These are phyloP conservation scores for Agelastica alni DNA, from an alignment of 2,888 invertebrate species.

Conservation along the genomic window DNA sequence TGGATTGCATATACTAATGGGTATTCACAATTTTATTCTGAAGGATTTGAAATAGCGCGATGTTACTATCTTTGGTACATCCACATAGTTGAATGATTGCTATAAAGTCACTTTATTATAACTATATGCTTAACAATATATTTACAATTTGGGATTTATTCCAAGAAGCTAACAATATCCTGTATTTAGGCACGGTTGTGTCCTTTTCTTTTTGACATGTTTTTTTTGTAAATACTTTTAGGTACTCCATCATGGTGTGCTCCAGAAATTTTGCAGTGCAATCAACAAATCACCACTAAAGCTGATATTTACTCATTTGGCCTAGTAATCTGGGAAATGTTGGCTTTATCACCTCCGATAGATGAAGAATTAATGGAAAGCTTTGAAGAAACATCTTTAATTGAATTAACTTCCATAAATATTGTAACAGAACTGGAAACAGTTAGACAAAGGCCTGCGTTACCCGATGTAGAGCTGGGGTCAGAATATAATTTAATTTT, in stretches of 20 bases:
- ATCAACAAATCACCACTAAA: conserved; percentile 66
- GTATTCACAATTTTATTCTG: too few relatives aligned
- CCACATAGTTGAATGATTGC: too few relatives aligned
- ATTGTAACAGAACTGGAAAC: conserved; percentile 16
- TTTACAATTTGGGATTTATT: too few relatives aligned
- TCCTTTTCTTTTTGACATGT: too few relatives aligned
- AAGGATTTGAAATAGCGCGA: too few relatives aligned
- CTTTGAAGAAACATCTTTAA: conserved; percentile 46
- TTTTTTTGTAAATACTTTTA: too few relatives aligned
- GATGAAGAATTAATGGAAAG: conserved; percentile 44
- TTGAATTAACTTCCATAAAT: conserved; percentile 24
- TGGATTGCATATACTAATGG: too few relatives aligned
- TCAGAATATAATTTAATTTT: conserved; percentile 67
- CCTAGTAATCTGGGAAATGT: conserved; percentile 80
- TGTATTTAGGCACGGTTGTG: too few relatives aligned
- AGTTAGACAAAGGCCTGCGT: conserved; percentile 66
- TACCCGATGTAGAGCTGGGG: conserved; percentile 64
- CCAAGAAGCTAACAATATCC: too few relatives aligned
- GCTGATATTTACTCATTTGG: conserved; percentile 83
- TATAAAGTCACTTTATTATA: too few relatives aligned
- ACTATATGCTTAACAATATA: too few relatives aligned
- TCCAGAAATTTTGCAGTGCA: conserved; percentile 72
- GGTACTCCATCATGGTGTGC: conserved; percentile 82
- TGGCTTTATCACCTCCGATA: conserved; percentile 70
- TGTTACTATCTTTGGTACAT: too few relatives aligned